Base-by-base conservation (phyloP, 2,113 vertebrate species). In the Hemiscyllium ocellatum region DNA sequence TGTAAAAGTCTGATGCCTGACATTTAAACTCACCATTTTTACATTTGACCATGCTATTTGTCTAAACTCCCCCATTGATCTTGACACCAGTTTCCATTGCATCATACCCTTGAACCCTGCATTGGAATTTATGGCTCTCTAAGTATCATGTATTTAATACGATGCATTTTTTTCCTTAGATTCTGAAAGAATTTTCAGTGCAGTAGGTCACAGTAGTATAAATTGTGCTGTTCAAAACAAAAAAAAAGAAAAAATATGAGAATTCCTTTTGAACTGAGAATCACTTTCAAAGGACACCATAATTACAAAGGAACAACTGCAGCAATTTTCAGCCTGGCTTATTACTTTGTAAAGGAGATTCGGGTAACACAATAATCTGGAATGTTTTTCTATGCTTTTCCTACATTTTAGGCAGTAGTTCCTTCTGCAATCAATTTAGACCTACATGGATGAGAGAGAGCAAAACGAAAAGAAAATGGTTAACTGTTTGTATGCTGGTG, bases 1-100 rank as follows among this genome's bases (percentile, higher is more conserved):
- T 83, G 80, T 83, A 83, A 83, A 83, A 83, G 37, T 42, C 80
- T 83, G 80, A 83, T 83, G 80, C 80, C 80, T 83, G 80, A 83
- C 80, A 83, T 83, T 83, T 83, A 83, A 83, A 83, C 80, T 83
- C 80, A 83, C 80, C 80, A 83, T 83, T 83, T 83, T 83, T 42
- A 83, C 37, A 20, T 83, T 83, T 83, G 80, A 83, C 80, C 80
- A 47, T 83, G 80, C 15, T 83, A 83, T 83, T 83, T 37, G 42
- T 42, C 80, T 83, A 42, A 83, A 83, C 17, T 83, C 80, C 33
- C 80, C 80, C 80, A 83, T 19, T 83, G 80, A 83, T 83, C 80
- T 47, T 83, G 80, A 83, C 80, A 83, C 80, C 37, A 47, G 37
- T 83, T 83, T 83, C 80, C 80, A 83, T 83, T 83, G 80, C 80